A percentile compares a stretch with the other conserved stretches of the same genome.
Conservation (phyloP, 2,888 invertebrate species). For the Lymantria dispar region DNA sequence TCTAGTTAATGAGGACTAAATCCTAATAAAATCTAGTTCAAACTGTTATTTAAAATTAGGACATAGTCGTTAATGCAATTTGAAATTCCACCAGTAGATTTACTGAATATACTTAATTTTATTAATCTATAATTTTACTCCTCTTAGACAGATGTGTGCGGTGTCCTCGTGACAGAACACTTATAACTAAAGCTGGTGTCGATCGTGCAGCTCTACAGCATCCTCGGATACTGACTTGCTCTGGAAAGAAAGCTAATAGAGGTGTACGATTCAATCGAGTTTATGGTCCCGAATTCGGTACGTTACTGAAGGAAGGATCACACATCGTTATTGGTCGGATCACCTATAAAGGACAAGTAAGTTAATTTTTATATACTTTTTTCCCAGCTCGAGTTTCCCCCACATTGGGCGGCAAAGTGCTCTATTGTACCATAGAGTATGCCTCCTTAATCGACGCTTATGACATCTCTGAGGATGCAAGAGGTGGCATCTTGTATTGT, state of each 20-base stretch:
- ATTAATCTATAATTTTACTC: neutral
- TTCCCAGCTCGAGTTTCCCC: too few species aligned
- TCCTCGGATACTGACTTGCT: conserved; percentile 57
- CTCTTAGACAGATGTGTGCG: conserved; percentile 50
- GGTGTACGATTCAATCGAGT: conserved; percentile 52
- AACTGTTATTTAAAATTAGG: too few species aligned
- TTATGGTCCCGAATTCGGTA: conserved; percentile 68
- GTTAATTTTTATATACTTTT: conserved; percentile 18
- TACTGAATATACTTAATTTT: too few species aligned
- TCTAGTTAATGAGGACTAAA: too few species aligned
- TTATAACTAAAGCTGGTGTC: conserved; percentile 59
- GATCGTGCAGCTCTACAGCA: conserved; percentile 56
- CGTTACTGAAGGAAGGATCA: conserved; percentile 61
- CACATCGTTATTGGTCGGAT: conserved; percentile 63
- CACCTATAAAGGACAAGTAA: conserved; percentile 53
- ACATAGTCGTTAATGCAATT: too few species aligned
- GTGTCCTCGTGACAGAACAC: conserved; percentile 69
- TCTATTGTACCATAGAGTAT: too few species aligned
- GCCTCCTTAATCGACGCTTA: too few species aligned
- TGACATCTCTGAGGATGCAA: too few species aligned
- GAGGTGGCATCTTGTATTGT: too few species aligned
- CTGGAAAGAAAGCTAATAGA: conserved; percentile 48
- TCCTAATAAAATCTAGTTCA: too few species aligned
- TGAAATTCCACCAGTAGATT: too few species aligned
- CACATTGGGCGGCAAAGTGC: too few species aligned